Base-by-base conservation (phyloP, 2,888 invertebrate genomes). In the Orgyia antiqua region DNA sequence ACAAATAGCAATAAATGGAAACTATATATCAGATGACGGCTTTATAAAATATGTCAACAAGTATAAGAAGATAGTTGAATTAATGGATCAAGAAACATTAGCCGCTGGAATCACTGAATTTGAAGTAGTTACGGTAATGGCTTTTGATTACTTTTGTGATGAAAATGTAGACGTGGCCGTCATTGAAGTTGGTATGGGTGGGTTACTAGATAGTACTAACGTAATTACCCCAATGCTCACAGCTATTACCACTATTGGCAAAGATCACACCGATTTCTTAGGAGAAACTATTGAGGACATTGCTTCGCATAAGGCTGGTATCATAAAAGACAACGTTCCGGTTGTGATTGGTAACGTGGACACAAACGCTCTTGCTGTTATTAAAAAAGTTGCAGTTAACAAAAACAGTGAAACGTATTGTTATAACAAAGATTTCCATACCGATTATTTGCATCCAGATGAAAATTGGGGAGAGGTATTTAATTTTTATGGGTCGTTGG, bases 151-250 rank as follows among this genome's bases (percentile, higher is more conserved):
- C n/a, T 31, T 31, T 8, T 26, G 19, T 9, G 21, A 31, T n/a
- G 15, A 31, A 26, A 5, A 15, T 2, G 31, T 31, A 4, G 31
- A 31, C n/a, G 13, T 31, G 3, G 31, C 26, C 10, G 26, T 31
- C n/a, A 8, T 30, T 13, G 30, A 30, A 25, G 30, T 30, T 4
- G 30, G 30, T 12, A 30, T 30, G 30, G 30, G 30, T 19, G 30
- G 30, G 3, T 25, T 30, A 8, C 10, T 30, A 12, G 31, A 31
- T 11, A 31, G 31, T 8, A 31, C 31, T n/a, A 31, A 31, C 21
- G 31, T 31, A 15, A 20, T 26, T 2, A 9, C 2, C 10, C 31
- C 31, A 8, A 15, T 26, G 11, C 10, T 31, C 11, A 21, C 26
- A 5, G 31, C 31, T 1, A 31, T 31, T 7, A 31, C 31, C 10